A percentile compares a stretch with the other conserved stretches of the same genome.
phyloP scores from a whole-genome alignment of 2,888 invertebrate genomes.

The Athalia rosae region DNA sequence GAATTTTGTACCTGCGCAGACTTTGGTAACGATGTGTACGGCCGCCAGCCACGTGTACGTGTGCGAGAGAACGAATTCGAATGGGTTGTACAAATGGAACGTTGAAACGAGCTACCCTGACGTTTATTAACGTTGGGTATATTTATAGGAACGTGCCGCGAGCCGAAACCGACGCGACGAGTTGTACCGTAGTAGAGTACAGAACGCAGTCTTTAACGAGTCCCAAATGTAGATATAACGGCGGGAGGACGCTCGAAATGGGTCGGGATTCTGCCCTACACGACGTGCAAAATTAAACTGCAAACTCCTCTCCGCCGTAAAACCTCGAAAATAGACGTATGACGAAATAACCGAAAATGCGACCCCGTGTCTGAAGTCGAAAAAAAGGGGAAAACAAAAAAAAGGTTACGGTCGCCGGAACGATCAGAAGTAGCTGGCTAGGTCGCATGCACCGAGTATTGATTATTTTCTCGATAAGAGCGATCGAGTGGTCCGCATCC shows the following conservation, averaged over 20 bases:
- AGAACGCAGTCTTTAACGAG: slow-evolving; percentile 29
- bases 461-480: no score
- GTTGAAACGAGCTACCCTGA: slow-evolving; percentile 26
- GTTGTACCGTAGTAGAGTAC: neutral
- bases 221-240: slow-evolving; percentile 19
- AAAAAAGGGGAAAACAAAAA: no score
- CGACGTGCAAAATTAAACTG: neutral
- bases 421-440: neutral
- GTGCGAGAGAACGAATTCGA: neutral
- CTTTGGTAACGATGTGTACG: neutral
- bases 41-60: neutral
- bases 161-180: neutral
- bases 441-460: neutral
- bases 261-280: neutral
- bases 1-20: neutral
- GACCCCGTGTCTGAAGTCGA: no score
- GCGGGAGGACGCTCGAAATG: slow-evolving; percentile 18
- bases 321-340: neutral
- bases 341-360: no score
- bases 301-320: neutral
- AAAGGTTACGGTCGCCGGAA: no score
- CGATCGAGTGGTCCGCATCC: neutral
- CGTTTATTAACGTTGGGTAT: slow-evolving; percentile 30
- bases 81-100: slow-evolving; percentile 14
- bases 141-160: slow-evolving; percentile 20